These are phyloP conservation scores for Pollachius pollachius DNA, from an alignment of 2,113 vertebrate species.

Conservation along the genomic window DNA sequence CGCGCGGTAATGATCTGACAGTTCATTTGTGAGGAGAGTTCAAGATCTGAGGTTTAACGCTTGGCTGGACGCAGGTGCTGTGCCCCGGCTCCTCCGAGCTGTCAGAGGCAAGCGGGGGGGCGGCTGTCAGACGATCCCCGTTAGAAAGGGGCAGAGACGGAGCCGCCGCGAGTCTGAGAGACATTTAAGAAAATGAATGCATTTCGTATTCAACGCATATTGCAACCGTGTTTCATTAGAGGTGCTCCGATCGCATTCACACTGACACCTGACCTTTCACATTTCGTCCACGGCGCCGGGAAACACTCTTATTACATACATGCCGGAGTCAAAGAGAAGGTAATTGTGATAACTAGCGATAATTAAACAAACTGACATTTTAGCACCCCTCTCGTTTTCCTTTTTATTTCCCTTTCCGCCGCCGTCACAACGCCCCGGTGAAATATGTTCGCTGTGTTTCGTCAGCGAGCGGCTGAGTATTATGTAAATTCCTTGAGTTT, in stretches of 20 bases:
- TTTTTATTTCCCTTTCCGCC: constrained; percentile 37
- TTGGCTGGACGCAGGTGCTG: constrained; percentile 89
- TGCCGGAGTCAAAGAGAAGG: constrained; percentile 78
- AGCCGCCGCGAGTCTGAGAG: constrained; percentile 75
- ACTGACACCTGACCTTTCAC: constrained; percentile 85
- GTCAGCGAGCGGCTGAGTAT: constrained; percentile 8
- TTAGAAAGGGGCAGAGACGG: constrained; percentile 71
- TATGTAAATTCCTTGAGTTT: not conserved
- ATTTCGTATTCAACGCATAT: constrained; percentile 82
- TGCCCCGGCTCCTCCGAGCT: constrained; percentile 77
- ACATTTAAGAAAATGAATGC: constrained; percentile 84
- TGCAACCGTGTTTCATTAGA: constrained; percentile 80
- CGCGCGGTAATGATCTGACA: constrained; percentile 99
- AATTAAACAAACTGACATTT: constrained; percentile 78
- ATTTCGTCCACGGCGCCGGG: constrained; percentile 69
- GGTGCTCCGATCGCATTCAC: constrained; percentile 76
- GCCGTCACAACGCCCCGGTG: constrained; percentile 16
- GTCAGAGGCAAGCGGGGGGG: constrained; percentile 77
- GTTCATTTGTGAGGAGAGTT: constrained; percentile 97
- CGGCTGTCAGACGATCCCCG: constrained; percentile 87
- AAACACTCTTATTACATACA: constrained; percentile 79
- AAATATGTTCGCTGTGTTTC: constrained; percentile 18
- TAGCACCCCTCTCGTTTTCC: constrained; percentile 43
- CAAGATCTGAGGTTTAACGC: constrained; percentile 89
- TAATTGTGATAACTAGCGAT: constrained; percentile 80